Percentiles rank a stretch among this genome's conserved stretches.
phyloP scores from a whole-genome alignment of 2,797 vertebrate genomes.

The Xenops minutus region DNA sequence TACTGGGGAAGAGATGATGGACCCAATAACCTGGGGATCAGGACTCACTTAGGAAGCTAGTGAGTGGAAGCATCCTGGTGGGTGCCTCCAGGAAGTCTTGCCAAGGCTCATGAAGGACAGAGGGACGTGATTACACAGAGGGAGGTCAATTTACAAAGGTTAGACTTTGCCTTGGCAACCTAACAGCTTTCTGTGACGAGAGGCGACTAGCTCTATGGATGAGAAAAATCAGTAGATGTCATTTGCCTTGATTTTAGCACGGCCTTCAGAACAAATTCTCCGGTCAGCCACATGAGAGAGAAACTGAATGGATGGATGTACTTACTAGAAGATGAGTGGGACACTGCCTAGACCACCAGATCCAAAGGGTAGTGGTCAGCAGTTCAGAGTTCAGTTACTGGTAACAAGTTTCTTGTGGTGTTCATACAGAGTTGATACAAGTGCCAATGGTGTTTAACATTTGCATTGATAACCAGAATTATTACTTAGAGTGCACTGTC shows the following conservation, averaged over 20 bases:
- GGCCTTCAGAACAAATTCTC: neutral
- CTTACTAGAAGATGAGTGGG: neutral
- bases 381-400: neutral
- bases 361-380: neutral
- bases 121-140: neutral
- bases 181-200: neutral
- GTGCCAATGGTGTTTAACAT: neutral
- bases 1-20: neutral
- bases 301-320: neutral
- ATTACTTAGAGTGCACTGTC: neutral
- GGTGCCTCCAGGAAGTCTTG: neutral
- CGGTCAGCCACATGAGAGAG: neutral
- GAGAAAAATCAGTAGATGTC: neutral
- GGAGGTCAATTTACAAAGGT: neutral
- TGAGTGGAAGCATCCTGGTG: neutral
- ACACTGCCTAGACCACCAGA: neutral
- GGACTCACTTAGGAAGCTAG: neutral
- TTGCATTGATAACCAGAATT: neutral
- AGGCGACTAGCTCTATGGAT: neutral
- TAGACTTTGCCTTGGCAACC: neutral
- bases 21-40: neutral
- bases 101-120: neutral
- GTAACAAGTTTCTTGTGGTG: neutral
- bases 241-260: neutral
- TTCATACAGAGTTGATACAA: neutral